These are phyloP conservation scores for Catocala sponsa DNA, from an alignment of 2,888 invertebrate species.

Conservation along the genomic window DNA sequence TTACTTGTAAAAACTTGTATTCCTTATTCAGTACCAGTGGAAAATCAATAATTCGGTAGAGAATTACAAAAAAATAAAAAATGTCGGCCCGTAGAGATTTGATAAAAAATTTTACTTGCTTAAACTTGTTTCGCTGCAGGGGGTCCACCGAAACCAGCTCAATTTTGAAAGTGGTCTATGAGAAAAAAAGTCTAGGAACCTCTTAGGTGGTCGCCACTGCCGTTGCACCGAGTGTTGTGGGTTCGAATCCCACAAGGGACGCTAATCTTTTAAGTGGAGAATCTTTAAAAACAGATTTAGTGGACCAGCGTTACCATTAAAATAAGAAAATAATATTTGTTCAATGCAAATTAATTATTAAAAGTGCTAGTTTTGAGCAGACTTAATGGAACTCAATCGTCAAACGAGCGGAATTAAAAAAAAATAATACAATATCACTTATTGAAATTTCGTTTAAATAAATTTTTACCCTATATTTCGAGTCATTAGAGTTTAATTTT, in stretches of 20 bases:
- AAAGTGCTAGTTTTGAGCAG: conserved; percentile 1
- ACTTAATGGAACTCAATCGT: not conserved
- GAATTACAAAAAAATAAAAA: too few relatives aligned
- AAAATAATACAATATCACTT: not conserved
- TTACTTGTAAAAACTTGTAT: too few relatives aligned
- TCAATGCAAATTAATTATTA: not conserved
- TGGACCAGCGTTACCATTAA: conserved; percentile 20
- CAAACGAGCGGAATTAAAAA: not conserved
- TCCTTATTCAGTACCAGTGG: too few relatives aligned
- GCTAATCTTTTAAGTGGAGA: conserved; percentile 52
- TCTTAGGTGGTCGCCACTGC: too few relatives aligned
- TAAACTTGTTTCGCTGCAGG: too few relatives aligned
- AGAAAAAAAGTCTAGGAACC: too few relatives aligned
- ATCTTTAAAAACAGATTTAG: conserved; percentile 44
- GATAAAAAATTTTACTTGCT: too few relatives aligned
- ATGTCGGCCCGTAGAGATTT: too few relatives aligned
- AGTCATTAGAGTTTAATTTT: not conserved
- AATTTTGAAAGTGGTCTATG: too few relatives aligned
- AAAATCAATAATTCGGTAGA: too few relatives aligned
- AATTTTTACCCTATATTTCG: not conserved
- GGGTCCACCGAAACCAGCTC: too few relatives aligned
- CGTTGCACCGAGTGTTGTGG: too few relatives aligned
- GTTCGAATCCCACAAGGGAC: not conserved
- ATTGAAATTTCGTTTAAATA: not conserved
- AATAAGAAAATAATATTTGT: conserved; percentile 34